Percentiles rank a stretch among this genome's conserved stretches.
These are phyloP conservation scores for Nephotettix cincticeps DNA, from an alignment of 1,140 invertebrate species.

Conservation along the genomic window DNA sequence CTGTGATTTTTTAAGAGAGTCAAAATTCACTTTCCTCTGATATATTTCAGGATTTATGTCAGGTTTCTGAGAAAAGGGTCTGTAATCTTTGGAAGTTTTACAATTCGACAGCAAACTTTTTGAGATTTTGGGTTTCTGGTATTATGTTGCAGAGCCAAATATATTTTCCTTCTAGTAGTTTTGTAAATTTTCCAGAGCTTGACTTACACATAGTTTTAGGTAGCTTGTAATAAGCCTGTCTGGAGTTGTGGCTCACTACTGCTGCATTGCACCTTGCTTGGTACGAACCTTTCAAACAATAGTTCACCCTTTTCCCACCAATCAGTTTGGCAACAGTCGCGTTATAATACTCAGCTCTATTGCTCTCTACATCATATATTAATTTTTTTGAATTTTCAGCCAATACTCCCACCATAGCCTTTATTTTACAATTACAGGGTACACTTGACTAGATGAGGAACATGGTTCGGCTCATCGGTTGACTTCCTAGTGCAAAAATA, in stretches of 20 bases:
- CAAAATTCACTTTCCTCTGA: no score
- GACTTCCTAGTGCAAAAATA: constrained; percentile 16
- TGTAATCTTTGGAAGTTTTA: constrained; percentile 13
- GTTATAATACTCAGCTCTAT: constrained; percentile 30
- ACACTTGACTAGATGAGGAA: no score
- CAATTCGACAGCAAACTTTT: no score
- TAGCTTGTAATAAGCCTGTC: not conserved
- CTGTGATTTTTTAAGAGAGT: no score
- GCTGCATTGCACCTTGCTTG: constrained; percentile 32
- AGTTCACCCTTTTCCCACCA: constrained; percentile 34
- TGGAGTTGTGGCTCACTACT: constrained; percentile 31
- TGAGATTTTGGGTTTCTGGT: not conserved
- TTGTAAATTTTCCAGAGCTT: not conserved
- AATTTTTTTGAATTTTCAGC: not conserved
- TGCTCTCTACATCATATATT: constrained; percentile 17
- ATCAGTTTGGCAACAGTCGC: constrained; percentile 29
- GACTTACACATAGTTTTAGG: constrained; percentile 18
- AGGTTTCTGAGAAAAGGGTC: not conserved
- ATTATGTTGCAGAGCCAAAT: not conserved
- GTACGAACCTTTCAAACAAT: constrained; percentile 24
- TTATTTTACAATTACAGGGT: no score
- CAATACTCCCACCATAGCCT: not conserved
- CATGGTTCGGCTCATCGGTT: no score
- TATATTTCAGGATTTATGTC: not conserved
- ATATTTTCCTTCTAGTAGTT: not conserved